Base-by-base conservation (phyloP, 2,888 invertebrate genomes). In the Rhyacophila evoluta region DNA sequence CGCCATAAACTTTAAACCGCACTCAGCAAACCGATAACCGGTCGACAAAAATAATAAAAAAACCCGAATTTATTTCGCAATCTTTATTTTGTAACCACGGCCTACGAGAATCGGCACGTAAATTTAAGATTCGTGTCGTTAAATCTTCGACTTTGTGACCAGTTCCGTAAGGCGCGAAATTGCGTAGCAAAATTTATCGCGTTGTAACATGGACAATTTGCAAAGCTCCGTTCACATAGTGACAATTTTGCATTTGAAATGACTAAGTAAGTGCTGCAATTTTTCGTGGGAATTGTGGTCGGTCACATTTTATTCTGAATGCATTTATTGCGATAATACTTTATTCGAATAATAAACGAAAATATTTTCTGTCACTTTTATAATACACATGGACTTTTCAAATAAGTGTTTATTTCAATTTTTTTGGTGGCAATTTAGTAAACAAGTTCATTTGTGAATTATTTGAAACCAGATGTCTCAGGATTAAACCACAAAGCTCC, bases 71-170 rank as follows among this genome's bases (percentile, higher is more conserved):
- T 55, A 55, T 55, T 55, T 55, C 55, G 55, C 55, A 55, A 19
- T 55, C 55, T 55, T 55, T 19, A 25, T 19, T 55, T 55, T 55
- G 2, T 19, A 55, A 15, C 55, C 55, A 19, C 55, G 6, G 55
- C 55, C 55, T 55, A 55, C 55, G 55, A 55, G 55, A 55, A 55
- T 8, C 55, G 55, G 8, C 19, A 19, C 55, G 19, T 55, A 55
- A 19, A 55, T 55, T 55, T 55, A 25, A 55, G 55, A 15, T 25
- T 19, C 1, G 55, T 55, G 55, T 55, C 55, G 55, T 55, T 55
- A 55, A 55, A 55, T 55, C 55, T 55, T 55, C 55, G 55, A 55
- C 55, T 55, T 55, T 55, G 55, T 25, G 55, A 55, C 55, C 55
- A 19, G 12, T 19, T 19, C 15, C 55, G 55, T 55, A 55, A 12